These are phyloP conservation scores for Stenurella melanura DNA, from an alignment of 2,888 invertebrate genomes.

Conservation along the genomic window DNA sequence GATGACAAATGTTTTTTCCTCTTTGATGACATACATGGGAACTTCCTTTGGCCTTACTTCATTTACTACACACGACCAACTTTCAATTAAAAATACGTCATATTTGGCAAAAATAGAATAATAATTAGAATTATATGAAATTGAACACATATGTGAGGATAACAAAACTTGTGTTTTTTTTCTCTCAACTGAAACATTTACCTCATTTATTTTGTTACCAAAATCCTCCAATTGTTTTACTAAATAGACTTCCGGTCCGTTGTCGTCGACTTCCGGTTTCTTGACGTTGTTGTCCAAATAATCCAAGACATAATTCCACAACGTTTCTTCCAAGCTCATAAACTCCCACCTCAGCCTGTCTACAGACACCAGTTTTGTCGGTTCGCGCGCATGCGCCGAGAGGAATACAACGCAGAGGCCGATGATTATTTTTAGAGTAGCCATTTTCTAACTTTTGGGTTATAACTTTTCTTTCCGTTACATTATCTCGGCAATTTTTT, in stretches of 20 bases:
- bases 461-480: conserved; percentile 16
- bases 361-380: conserved; percentile 67
- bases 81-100: no score
- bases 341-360: conserved; percentile 79
- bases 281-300: conserved; percentile 56
- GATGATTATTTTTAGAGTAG: neutral
- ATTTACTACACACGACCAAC: no score
- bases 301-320: conserved; percentile 67
- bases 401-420: neutral
- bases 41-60: no score
- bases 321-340: conserved; percentile 76
- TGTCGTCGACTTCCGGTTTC: conserved; percentile 47
- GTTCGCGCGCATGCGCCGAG: conserved; percentile 42
- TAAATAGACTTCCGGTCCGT: conserved; percentile 75
- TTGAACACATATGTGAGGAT: neutral
- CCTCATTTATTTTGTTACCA: conserved; percentile 75
- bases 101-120: neutral
- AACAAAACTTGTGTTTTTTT: neutral
- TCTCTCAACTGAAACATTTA: conserved; percentile 19
- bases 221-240: conserved; percentile 77
- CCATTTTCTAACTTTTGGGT: neutral
- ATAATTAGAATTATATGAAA: neutral
- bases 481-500: conserved; percentile 10
- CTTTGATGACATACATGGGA: no score
- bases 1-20: no score